A percentile compares a stretch with the other conserved stretches of the same genome.
Conservation (phyloP, 2,113 vertebrate genomes). For the Turdus rufiventris region DNA sequence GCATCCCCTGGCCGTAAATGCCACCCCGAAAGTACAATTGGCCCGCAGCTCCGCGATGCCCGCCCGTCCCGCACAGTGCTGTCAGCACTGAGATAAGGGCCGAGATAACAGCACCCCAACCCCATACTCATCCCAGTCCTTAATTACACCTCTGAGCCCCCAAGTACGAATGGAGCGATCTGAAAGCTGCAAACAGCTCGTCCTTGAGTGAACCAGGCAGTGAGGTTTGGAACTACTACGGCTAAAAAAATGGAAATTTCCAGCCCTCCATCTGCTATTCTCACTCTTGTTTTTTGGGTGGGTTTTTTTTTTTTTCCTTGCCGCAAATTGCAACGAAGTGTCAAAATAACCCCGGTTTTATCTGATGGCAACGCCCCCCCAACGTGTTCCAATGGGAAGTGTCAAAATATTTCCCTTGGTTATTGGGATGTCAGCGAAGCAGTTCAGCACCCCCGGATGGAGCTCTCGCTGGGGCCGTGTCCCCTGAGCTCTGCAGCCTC, state of each 20-base stretch:
- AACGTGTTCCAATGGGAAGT: not conserved
- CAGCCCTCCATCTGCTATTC: conserved; percentile 40
- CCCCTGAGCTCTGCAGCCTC: not conserved
- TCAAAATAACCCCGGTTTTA: not conserved
- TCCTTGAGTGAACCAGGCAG: conserved; percentile 33
- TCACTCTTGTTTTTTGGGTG: not conserved
- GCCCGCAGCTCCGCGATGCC: too few relatives aligned
- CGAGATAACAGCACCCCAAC: not conserved
- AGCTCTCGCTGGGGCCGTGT: rapidly evolving
- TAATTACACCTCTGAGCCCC: not conserved
- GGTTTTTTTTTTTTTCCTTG: not conserved
- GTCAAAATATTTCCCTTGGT: not conserved
- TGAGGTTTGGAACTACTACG: not conserved
- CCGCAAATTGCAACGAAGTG: not conserved
- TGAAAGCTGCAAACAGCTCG: not conserved
- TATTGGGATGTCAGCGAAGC: not conserved
- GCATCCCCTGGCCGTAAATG: not conserved
- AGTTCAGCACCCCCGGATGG: not conserved
- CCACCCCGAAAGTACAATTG: not conserved
- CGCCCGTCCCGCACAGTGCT: not conserved
- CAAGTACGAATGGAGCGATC: not conserved
- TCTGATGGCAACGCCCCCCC: not conserved
- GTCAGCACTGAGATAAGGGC: not conserved
- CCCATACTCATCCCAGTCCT: not conserved
- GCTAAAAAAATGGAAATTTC: conserved; percentile 28